A percentile compares a stretch with the other conserved stretches of the same genome.
Conservation (phyloP, 2,888 invertebrate genomes). For the Leptinotarsa tumamoca region DNA sequence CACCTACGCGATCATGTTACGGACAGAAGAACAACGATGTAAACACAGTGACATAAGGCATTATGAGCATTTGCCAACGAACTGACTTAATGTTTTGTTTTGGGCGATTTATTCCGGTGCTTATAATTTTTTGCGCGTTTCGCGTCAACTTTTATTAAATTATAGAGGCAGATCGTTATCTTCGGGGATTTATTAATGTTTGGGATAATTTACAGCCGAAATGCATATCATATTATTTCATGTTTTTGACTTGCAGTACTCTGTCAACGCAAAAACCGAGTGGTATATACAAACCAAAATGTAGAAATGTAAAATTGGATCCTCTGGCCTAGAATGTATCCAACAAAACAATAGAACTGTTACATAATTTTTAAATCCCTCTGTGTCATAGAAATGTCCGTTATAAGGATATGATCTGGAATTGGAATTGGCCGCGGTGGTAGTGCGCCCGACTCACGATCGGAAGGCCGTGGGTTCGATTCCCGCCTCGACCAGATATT, state of each 20-base stretch:
- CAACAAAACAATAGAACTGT: too few species aligned
- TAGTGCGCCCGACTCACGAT: too few species aligned
- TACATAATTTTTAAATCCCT: too few species aligned
- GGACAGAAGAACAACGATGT: slow-evolving; percentile 57
- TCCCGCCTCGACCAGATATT: too few species aligned
- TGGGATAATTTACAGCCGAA: background rate
- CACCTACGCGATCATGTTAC: slow-evolving; percentile 54
- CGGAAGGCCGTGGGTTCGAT: too few species aligned
- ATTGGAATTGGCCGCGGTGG: too few species aligned
- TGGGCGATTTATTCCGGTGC: slow-evolving; percentile 52
- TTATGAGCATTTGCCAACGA: slow-evolving; percentile 56
- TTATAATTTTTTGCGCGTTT: slow-evolving; percentile 52
- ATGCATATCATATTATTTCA: too few species aligned
- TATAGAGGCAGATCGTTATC: slow-evolving; percentile 49
- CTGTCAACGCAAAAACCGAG: background rate
- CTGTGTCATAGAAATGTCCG: too few species aligned
- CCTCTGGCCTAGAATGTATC: too few species aligned
- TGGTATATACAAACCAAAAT: background rate
- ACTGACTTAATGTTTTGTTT: slow-evolving; percentile 55
- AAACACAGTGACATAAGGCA: slow-evolving; percentile 57
- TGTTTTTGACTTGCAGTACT: background rate
- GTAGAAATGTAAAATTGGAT: too few species aligned
- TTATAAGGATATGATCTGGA: too few species aligned
- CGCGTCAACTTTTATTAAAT: slow-evolving; percentile 39
- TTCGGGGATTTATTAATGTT: slow-evolving; percentile 36